phyloP scores from a whole-genome alignment of 2,888 invertebrate genomes.

The Ophonus ardosiacus region DNA sequence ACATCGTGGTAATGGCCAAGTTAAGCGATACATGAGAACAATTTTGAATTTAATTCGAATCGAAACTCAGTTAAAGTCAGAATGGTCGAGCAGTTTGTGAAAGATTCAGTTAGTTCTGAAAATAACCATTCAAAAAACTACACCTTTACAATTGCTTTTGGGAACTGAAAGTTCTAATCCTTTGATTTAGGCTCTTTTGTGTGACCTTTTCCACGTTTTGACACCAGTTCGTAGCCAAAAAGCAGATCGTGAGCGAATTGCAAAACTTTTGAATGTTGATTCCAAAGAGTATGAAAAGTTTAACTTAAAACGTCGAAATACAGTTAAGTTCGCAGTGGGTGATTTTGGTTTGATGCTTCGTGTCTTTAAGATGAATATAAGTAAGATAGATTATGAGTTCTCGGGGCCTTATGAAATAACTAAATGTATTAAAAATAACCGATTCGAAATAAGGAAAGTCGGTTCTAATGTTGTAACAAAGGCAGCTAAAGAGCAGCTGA shows the following conservation, averaged over 20 bases:
- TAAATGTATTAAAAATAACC: too few relatives aligned
- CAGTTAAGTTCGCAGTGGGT: not conserved
- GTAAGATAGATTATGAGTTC: not conserved
- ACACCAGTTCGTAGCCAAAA: not conserved
- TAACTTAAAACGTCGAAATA: not conserved
- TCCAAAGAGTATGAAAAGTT: not conserved
- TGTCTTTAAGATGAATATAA: not conserved
- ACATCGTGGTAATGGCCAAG: conserved; percentile 66
- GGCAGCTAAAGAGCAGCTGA: not conserved
- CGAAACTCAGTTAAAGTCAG: conserved; percentile 65
- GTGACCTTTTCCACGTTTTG: not conserved
- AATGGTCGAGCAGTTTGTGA: conserved; percentile 66
- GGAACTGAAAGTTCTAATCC: conserved; percentile 50
- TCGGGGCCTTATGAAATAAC: too few relatives aligned
- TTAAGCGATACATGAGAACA: conserved; percentile 67
- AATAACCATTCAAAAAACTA: conserved; percentile 64
- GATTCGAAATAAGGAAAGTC: too few relatives aligned
- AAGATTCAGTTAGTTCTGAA: conserved; percentile 67
- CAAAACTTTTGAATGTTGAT: not conserved
- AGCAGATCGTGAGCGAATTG: not conserved
- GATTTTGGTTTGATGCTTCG: not conserved
- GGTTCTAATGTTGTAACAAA: not conserved
- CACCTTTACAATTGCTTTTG: conserved; percentile 66
- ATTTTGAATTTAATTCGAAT: conserved; percentile 66
- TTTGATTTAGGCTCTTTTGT: not conserved